Evolutionary conservation across 2,797 vertebrate species (phyloP).

Genomic region (Melanotaenia pygmaea): DNA sequence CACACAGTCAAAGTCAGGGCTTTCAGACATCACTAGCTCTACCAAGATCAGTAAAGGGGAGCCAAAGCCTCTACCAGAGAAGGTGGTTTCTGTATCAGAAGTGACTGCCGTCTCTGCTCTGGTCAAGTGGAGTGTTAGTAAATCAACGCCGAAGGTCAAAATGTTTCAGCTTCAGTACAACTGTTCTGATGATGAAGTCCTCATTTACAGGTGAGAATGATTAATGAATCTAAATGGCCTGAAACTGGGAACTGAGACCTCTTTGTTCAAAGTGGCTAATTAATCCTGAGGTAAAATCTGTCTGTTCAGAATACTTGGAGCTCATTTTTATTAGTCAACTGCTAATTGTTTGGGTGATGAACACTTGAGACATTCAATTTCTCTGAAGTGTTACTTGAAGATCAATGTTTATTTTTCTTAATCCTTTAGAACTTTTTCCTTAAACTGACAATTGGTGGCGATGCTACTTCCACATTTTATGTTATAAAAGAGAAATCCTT

Average conservation of each 20-base stretch:
- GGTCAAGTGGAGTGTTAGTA: slow-evolving; percentile 95
- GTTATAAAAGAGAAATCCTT: slow-evolving; percentile 55
- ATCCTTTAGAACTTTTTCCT: slow-evolving; percentile 30
- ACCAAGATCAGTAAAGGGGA: slow-evolving; percentile 92
- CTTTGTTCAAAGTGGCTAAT: slow-evolving; percentile 25
- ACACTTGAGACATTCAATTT: slow-evolving; percentile 25
- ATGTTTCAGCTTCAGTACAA: slow-evolving; percentile 99
- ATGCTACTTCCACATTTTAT: slow-evolving; percentile 27
- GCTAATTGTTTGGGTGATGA: slow-evolving; percentile 47
- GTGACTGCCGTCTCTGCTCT: slow-evolving; percentile 93
- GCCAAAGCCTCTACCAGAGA: slow-evolving; percentile 88
- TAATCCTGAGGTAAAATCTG: slow-evolving; percentile 11
- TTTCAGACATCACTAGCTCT: slow-evolving; percentile 98
- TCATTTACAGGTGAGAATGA: slow-evolving; percentile 94
- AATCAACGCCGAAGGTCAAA: slow-evolving; percentile 94
- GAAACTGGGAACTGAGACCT: slow-evolving; percentile 3
- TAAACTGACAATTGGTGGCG: slow-evolving; percentile 26
- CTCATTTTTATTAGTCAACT: slow-evolving; percentile 22
- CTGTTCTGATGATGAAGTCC: slow-evolving; percentile 96
- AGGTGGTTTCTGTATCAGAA: slow-evolving; percentile 92
- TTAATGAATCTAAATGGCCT: slow-evolving; percentile 18
- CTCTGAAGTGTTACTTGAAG: slow-evolving; percentile 44
- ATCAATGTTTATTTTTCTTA: slow-evolving; percentile 48
- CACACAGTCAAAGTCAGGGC: slow-evolving; percentile 90
- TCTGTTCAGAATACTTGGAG: slow-evolving; percentile 14